These are phyloP conservation scores for Diorhabda sublineata DNA, from an alignment of 1,140 invertebrate species.

Conservation along the genomic window DNA sequence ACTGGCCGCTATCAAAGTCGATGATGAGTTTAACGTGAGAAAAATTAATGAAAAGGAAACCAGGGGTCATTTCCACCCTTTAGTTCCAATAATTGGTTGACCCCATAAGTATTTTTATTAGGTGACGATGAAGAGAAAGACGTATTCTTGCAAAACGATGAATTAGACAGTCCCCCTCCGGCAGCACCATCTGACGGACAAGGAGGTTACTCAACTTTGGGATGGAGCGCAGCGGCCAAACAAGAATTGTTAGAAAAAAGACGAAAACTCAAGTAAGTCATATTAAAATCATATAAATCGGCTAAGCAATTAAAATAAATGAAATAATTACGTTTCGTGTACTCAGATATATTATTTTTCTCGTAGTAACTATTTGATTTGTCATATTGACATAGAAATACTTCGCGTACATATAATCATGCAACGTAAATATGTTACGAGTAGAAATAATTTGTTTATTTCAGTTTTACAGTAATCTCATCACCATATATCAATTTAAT, in stretches of 20 bases:
- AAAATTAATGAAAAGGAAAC: no score
- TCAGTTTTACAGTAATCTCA: not conserved
- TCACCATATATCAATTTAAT: no score
- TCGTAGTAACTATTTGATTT: not conserved
- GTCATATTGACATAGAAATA: not conserved
- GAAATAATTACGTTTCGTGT: no score
- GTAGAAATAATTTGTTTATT: not conserved
- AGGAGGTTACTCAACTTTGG: constrained; percentile 25
- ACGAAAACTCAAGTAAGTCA: constrained; percentile 39
- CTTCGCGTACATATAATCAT: not conserved
- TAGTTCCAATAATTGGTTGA: no score
- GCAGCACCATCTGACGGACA: constrained; percentile 36
- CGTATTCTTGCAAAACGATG: constrained; percentile 7
- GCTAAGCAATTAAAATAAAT: not conserved
- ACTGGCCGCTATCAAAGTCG: not conserved
- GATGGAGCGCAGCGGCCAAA: constrained; percentile 28
- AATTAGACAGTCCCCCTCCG: constrained; percentile 31
- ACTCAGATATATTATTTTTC: not conserved
- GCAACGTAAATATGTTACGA: not conserved
- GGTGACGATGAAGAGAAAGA: constrained; percentile 32
- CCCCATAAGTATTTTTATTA: not conserved
- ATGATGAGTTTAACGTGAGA: not conserved
- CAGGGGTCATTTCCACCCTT: no score
- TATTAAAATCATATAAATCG: no score
- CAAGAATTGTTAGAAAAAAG: constrained; percentile 34